phyloP scores from a whole-genome alignment of 2,888 invertebrate species.

The Lepidocyrtinus sp. region DNA sequence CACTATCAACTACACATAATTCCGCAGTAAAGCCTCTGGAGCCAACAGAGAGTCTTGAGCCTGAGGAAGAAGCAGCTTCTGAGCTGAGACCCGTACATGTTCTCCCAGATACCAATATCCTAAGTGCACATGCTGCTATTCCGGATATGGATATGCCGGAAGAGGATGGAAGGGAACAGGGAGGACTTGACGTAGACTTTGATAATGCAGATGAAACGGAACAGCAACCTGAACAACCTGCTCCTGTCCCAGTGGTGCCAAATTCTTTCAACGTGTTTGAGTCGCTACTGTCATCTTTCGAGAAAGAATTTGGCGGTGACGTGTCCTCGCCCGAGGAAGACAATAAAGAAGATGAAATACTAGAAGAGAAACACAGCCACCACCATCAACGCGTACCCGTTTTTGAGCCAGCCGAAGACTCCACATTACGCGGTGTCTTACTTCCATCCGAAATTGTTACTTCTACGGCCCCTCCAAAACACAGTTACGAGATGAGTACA shows the following conservation, averaged over 20 bases:
- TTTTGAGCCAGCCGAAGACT: conserved; percentile 39
- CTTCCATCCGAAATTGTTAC: not conserved
- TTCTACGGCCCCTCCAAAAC: conserved; percentile 5
- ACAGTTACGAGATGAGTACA: conserved; percentile 55
- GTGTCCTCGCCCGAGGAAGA: conserved; percentile 26
- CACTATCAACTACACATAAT: conserved; percentile 61
- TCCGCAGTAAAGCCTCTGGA: conserved; percentile 63
- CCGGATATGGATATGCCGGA: not conserved
- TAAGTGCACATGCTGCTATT: not conserved
- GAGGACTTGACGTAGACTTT: conserved; percentile 35
- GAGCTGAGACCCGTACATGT: conserved; percentile 41
- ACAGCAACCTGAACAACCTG: conserved; percentile 42
- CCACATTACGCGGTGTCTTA: not conserved
- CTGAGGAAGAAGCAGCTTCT: conserved; percentile 34
- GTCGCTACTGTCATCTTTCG: conserved; percentile 31
- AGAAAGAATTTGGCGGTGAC: conserved; percentile 39
- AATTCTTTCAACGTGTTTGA: conserved; percentile 64
- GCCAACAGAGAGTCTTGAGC: conserved; percentile 63
- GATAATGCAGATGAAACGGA: conserved; percentile 20
- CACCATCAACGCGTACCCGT: conserved; percentile 30
- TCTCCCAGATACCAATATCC: not conserved
- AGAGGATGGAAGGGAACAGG: conserved; percentile 40
- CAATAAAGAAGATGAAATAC: conserved; percentile 34
- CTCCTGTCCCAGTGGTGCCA: conserved; percentile 53
- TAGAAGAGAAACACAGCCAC: conserved; percentile 21